Evolutionary conservation across 2,797 vertebrate genomes (phyloP).

Genomic region (Antennarius maculatus): DNA sequence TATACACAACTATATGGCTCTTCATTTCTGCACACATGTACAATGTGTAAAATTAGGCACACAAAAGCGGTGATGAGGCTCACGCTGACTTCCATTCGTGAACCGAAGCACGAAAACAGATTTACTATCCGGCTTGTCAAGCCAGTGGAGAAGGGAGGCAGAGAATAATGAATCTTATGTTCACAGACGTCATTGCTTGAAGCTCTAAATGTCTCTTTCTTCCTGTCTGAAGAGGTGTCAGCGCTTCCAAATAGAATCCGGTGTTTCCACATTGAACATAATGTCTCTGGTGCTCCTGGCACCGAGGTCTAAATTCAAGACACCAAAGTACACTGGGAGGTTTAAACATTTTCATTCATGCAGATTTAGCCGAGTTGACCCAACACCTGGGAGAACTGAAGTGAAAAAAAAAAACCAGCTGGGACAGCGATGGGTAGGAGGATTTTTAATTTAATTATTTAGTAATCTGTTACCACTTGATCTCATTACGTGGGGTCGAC

Average conservation of each 20-base stretch:
- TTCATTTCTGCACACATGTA: background rate
- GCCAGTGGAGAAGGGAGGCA: constrained; percentile 16
- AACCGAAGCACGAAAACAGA: constrained; percentile 16
- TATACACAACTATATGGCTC: constrained; percentile 5
- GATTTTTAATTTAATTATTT: too few relatives aligned
- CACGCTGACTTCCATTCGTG: constrained; percentile 19
- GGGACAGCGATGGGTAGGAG: too few relatives aligned
- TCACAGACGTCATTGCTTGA: constrained; percentile 11
- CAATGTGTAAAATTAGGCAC: constrained; percentile 35
- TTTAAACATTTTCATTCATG: constrained; percentile 32
- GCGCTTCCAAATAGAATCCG: constrained; percentile 20
- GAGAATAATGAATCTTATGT: constrained; percentile 36
- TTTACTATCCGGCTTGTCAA: constrained; percentile 31
- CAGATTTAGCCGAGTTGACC: constrained; percentile 37
- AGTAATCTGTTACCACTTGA: too few relatives aligned
- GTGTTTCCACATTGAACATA: constrained; percentile 39
- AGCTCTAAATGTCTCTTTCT: constrained; percentile 38
- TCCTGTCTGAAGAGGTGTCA: constrained; percentile 43
- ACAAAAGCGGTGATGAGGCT: constrained; percentile 12
- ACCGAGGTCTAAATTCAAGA: constrained; percentile 30
- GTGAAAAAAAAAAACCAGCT: background rate
- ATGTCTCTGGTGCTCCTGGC: constrained; percentile 49
- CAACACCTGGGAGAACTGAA: background rate
- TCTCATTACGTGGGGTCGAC: too few relatives aligned
- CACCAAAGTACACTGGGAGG: constrained; percentile 17